These are phyloP conservation scores for Nyctibius bracteatus DNA, from an alignment of 2,113 vertebrate genomes.

Conservation along the genomic window DNA sequence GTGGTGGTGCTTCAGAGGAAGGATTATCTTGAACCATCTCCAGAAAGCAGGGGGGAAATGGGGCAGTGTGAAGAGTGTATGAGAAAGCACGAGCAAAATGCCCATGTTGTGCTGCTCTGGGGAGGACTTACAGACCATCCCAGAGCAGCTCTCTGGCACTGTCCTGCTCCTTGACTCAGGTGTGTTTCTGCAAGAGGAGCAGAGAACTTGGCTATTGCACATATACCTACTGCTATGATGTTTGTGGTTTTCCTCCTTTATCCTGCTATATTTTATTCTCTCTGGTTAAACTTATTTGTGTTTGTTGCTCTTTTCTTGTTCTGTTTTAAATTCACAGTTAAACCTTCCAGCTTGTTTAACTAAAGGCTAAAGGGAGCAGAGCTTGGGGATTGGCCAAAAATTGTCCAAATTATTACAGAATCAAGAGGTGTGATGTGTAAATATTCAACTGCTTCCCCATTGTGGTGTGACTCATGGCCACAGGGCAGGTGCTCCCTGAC, in stretches of 20 bases:
- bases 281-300: neutral
- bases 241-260: neutral
- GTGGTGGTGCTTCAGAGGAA: neutral
- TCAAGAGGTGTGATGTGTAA: conserved; percentile 18
- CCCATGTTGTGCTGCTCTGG: neutral
- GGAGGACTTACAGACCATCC: neutral
- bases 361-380: conserved; percentile 6
- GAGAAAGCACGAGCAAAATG: neutral
- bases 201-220: neutral
- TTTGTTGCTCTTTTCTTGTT: neutral
- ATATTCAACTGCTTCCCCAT: conserved; percentile 7
- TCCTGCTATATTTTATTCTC: neutral
- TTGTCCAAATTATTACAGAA: neutral
- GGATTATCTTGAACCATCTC: neutral
- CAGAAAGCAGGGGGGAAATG: neutral
- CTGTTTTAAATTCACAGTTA: neutral
- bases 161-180: neutral
- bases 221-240: neutral
- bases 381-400: neutral
- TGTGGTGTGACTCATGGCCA: neutral
- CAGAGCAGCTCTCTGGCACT: neutral
- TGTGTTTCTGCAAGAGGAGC: neutral
- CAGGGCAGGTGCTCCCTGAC: neutral
- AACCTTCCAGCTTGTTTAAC: neutral
- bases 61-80: neutral